Base-by-base conservation (phyloP, 2,888 invertebrate genomes). In the Notocelia uddmanniana region DNA sequence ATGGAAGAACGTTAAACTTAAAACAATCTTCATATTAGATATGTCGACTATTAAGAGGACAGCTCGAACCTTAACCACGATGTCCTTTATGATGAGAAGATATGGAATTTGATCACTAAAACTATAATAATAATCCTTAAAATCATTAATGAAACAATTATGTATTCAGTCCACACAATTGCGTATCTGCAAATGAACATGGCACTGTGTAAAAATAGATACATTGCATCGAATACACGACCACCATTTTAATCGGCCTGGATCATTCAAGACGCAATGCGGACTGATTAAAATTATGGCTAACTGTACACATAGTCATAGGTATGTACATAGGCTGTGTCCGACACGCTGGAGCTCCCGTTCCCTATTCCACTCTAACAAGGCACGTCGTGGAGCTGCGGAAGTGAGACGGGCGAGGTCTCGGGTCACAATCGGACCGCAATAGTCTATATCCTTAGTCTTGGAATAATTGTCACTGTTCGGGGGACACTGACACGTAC, bases 391-490 rank as follows among this genome's bases (percentile, higher is more conserved):
- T 52, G 68, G 68, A 68, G 59, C 37, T 52, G 68, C 68, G 68
- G 52, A 37, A 41, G 68, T 50, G 59, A 58, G 58, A 23, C 68
- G 59, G 59, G 37, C 50, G 59, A 41, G 68, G 50, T 50, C 21
- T 48, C 31, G 18, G 23, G 48, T 37, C 23, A 59, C 59, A 26
- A n/a, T 37, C 68, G 68, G 52, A 68, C 68, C 18, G 50, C 13
- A 59, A 37, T 21, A 58, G 37, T 68, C 52, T 60, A 52, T 52
- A 52, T 45, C 54, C 54, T 34, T 68, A 62, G 69, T 69, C 54
- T 54, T 54, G 52, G 60, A 54, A 69, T 69, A 62, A 68, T 73
- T 77, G 76, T 78, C 78, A 78, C 77, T 77, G 75, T 73, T 71
- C 71, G 76, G 76, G 77, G 77, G 76, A 74, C 74, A 75, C 73